phyloP scores from a whole-genome alignment of 2,113 vertebrate species.

The Archilochus colubris region DNA sequence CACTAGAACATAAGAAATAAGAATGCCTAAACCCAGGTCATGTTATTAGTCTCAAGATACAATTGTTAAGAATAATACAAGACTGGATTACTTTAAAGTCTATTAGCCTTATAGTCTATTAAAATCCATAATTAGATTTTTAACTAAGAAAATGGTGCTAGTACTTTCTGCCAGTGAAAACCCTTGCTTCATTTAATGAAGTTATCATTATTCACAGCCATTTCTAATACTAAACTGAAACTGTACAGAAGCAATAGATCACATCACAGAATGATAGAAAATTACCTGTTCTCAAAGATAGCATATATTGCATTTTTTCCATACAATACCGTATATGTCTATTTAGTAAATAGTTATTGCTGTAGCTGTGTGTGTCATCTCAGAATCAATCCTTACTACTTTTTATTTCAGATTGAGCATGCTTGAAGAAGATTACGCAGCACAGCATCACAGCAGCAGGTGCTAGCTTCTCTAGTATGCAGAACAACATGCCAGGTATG shows the following conservation, averaged over 20 bases:
- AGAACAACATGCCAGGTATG: not conserved
- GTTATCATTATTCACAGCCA: not conserved
- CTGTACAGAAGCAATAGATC: not conserved
- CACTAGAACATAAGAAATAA: not conserved
- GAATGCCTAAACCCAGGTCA: not conserved
- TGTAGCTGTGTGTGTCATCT: not conserved
- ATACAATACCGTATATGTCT: not conserved
- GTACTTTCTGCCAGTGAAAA: not conserved
- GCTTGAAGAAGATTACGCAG: not conserved
- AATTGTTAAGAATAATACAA: not conserved
- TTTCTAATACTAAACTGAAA: not conserved
- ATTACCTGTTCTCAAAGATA: not conserved
- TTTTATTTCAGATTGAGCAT: conserved; percentile 9
- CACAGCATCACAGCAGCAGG: not conserved
- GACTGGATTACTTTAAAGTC: not conserved
- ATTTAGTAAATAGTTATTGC: not conserved
- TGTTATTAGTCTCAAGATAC: not conserved
- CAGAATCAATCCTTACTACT: not conserved
- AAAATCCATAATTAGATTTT: not conserved
- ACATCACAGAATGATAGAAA: not conserved
- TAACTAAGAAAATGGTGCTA: not conserved
- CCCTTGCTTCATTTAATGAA: not conserved
- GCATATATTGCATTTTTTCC: not conserved
- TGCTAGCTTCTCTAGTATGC: not conserved
- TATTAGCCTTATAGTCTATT: not conserved